Evolutionary conservation across 1,140 invertebrate genomes (phyloP).

Genomic region (Drosophila dunni): DNA sequence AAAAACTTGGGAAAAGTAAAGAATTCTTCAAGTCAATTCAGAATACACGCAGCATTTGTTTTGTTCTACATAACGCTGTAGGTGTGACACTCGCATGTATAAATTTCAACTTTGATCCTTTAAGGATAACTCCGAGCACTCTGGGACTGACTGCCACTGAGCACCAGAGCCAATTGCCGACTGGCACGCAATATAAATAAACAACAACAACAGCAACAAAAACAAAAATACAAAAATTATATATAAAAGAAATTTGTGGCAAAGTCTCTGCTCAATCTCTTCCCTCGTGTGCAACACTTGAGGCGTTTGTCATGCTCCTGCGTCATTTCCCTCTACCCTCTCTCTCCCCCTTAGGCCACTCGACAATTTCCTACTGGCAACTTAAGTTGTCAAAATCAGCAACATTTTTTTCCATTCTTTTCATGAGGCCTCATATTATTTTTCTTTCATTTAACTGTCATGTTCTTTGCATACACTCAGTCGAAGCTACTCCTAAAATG

Average conservation of each 20-base stretch:
- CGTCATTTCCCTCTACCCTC: not conserved
- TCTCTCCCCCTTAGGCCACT: not conserved
- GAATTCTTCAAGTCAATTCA: constrained; percentile 63
- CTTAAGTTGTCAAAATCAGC: constrained; percentile 82
- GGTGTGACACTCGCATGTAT: constrained; percentile 77
- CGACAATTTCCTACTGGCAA: constrained; percentile 44
- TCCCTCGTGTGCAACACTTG: constrained; percentile 32
- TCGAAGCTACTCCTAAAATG: constrained; percentile 2
- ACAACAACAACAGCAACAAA: constrained; percentile 31
- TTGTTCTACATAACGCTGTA: constrained; percentile 71
- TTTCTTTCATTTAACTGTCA: constrained; percentile 74
- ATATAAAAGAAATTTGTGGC: constrained; percentile 46
- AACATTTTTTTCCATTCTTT: constrained; percentile 23
- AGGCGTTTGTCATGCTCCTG: constrained; percentile 37
- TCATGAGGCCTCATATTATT: constrained; percentile 50
- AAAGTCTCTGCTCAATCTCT: constrained; percentile 34
- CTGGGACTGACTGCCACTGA: constrained; percentile 37
- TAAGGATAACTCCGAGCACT: constrained; percentile 67
- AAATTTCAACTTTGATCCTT: constrained; percentile 82
- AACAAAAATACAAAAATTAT: constrained; percentile 30
- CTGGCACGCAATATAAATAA: constrained; percentile 52
- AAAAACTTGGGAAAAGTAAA: constrained; percentile 18
- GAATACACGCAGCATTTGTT: constrained; percentile 62
- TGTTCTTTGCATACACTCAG: constrained; percentile 61
- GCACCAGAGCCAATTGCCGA: constrained; percentile 62